Percentiles rank a stretch among this genome's conserved stretches.
These are phyloP conservation scores for Capromys pilorides DNA, from an alignment of 2,797 vertebrate genomes.

Conservation along the genomic window DNA sequence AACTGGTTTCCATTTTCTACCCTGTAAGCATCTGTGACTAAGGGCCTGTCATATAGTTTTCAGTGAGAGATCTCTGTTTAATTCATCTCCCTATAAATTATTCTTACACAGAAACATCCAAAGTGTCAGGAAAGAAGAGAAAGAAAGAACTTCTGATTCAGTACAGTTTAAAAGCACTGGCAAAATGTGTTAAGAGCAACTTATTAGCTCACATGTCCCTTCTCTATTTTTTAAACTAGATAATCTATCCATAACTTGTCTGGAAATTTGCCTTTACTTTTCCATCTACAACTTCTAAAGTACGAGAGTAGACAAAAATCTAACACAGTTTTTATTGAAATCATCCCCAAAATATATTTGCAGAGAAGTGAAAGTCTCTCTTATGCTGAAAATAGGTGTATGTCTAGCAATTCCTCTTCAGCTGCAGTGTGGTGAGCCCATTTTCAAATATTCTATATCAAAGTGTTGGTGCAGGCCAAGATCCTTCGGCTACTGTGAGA, in stretches of 20 bases:
- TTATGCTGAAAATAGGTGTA: not conserved
- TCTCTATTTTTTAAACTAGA: not conserved
- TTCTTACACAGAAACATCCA: not conserved
- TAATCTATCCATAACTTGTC: not conserved
- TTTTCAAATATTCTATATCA: not conserved
- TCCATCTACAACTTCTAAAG: not conserved
- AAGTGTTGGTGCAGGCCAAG: not conserved
- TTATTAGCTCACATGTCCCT: slow-evolving; percentile 24
- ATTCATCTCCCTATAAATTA: not conserved
- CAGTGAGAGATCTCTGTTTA: not conserved
- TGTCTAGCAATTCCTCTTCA: not conserved
- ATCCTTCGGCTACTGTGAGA: not conserved
- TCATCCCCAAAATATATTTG: not conserved
- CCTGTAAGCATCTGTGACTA: not conserved
- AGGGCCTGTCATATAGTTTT: not conserved
- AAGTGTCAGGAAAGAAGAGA: not conserved
- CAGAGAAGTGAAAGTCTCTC: not conserved
- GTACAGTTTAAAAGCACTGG: not conserved
- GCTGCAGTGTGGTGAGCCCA: not conserved
- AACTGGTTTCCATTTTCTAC: not conserved
- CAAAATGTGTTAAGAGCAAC: not conserved
- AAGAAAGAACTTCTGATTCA: not conserved
- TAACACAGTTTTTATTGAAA: not conserved
- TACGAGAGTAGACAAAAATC: not conserved
- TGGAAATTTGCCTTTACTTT: not conserved